These are phyloP conservation scores for Henicopernis longicauda DNA, from an alignment of 2,113 vertebrate genomes.

Conservation along the genomic window DNA sequence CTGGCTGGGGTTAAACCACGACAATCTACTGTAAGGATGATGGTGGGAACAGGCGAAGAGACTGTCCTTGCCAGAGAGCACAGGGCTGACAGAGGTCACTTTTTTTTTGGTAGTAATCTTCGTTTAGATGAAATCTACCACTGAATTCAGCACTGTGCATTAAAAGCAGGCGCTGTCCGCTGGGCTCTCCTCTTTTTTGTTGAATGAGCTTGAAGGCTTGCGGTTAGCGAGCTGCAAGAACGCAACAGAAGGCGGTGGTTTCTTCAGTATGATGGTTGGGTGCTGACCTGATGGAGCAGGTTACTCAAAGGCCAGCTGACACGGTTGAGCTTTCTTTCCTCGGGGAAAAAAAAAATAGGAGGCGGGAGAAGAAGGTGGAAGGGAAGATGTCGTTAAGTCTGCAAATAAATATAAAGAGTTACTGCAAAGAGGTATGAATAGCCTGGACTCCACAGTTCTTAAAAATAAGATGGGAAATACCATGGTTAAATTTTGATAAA, in stretches of 20 bases:
- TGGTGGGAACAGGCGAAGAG: fast-evolving
- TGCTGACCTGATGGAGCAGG: background rate
- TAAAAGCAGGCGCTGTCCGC: fast-evolving
- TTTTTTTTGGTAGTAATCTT: too few relatives aligned
- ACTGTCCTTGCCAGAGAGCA: background rate
- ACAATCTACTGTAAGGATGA: background rate
- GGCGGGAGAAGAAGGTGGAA: background rate
- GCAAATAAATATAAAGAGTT: background rate
- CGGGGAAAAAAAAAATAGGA: fast-evolving
- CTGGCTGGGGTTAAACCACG: too few relatives aligned
- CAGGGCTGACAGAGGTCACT: background rate
- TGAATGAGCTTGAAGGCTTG: background rate
- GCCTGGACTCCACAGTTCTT: background rate
- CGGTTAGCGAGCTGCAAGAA: background rate
- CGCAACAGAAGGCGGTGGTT: background rate
- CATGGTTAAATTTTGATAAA: background rate
- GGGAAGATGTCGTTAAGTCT: background rate
- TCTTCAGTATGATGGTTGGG: fast-evolving
- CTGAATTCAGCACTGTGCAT: fast-evolving
- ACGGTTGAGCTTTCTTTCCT: fast-evolving
- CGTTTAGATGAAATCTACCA: fast-evolving
- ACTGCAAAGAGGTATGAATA: background rate
- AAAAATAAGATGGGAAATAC: background rate
- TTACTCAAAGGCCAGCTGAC: background rate
- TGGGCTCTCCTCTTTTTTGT: background rate